Evolutionary conservation across 1,140 invertebrate species (phyloP).

Genomic region (Drosophila truncata): DNA sequence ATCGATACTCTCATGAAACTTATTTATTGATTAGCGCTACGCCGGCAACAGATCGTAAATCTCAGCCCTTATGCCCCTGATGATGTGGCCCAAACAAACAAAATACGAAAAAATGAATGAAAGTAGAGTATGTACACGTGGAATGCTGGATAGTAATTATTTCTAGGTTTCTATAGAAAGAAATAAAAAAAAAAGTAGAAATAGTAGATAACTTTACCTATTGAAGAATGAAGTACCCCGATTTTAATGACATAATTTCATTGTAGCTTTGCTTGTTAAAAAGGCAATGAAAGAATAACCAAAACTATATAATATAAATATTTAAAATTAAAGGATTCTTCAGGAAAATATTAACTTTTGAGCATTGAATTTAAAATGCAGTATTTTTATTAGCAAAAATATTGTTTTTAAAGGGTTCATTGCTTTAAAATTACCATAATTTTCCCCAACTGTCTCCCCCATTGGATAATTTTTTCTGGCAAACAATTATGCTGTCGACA

Average conservation of each 20-base stretch:
- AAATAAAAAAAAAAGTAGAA: neutral
- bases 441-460: conserved; percentile 9
- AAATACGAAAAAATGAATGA: conserved; percentile 43
- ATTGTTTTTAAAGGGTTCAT: neutral
- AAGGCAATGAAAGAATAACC: too few relatives aligned
- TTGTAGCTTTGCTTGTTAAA: neutral
- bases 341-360: too few relatives aligned
- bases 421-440: conserved; percentile 1
- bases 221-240: neutral
- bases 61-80: conserved; percentile 32
- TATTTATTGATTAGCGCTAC: conserved; percentile 47
- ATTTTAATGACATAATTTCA: neutral
- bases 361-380: too few relatives aligned
- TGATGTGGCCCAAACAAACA: conserved; percentile 43
- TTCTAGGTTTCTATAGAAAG: neutral
- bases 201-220: neutral
- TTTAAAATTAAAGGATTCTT: too few relatives aligned
- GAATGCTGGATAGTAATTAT: neutral
- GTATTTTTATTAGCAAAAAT: neutral
- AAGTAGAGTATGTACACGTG: conserved; percentile 20
- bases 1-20: conserved; percentile 19
- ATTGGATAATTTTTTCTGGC: conserved; percentile 62
- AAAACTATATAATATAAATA: accelerated
- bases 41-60: conserved; percentile 43
- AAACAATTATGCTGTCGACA: conserved; percentile 76